These are phyloP conservation scores for Erinaceus europaeus DNA, from an alignment of 2,113 vertebrate species.

Conservation along the genomic window DNA sequence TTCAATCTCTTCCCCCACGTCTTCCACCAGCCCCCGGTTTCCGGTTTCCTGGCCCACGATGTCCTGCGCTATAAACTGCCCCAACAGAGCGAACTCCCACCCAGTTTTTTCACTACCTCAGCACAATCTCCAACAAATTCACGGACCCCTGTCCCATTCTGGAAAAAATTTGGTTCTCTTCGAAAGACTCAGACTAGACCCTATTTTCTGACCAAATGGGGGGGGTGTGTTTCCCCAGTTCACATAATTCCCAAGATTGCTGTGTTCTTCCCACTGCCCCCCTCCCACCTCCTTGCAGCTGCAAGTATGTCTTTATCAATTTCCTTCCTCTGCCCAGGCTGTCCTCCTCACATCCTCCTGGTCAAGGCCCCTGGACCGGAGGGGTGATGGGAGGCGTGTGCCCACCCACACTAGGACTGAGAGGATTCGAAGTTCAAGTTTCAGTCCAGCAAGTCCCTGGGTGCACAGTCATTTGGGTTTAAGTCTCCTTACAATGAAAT, in stretches of 20 bases:
- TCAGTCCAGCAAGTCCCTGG: fast-evolving
- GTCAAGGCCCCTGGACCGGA: background rate
- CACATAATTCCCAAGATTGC: background rate
- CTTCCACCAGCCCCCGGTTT: background rate
- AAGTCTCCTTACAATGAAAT: too few species aligned
- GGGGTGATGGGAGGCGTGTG: background rate
- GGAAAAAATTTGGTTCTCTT: background rate
- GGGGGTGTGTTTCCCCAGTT: conserved; percentile 32
- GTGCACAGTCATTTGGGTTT: too few species aligned
- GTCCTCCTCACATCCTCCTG: conserved; percentile 2
- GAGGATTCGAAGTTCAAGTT: background rate
- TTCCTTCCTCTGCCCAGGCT: conserved; percentile 56
- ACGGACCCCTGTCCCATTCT: background rate
- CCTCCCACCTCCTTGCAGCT: conserved; percentile 30
- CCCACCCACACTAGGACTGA: background rate
- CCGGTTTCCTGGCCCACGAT: conserved; percentile 63
- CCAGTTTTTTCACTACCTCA: background rate
- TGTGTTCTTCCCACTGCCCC: background rate
- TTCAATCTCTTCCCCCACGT: conserved; percentile 51
- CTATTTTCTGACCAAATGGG: background rate
- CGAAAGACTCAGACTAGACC: background rate
- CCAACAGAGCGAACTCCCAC: conserved; percentile 26
- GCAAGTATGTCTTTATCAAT: conserved; percentile 37
- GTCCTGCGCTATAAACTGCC: background rate
- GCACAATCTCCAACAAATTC: background rate